Conservation (phyloP, 2,888 invertebrate species). For the Perithous albicinctus region DNA sequence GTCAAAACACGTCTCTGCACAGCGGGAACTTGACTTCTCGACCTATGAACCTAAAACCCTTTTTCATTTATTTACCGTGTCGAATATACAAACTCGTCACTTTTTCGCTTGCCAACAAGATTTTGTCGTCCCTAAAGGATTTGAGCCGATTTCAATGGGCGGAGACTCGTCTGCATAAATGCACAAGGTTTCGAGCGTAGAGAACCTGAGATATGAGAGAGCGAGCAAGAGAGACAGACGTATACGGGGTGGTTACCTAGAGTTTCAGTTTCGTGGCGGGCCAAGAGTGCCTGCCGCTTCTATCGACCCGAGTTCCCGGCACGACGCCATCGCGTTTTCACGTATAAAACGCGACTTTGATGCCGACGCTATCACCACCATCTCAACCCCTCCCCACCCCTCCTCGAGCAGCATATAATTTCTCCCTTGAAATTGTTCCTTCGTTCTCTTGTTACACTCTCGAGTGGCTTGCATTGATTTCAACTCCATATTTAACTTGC, state of each 20-base stretch:
- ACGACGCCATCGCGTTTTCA: constrained; percentile 77
- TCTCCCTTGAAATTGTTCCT: constrained; percentile 74
- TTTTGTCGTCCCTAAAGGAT: constrained; percentile 68
- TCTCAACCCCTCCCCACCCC: too few relatives aligned
- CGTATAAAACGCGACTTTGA: constrained; percentile 67
- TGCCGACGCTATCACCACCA: constrained; percentile 67
- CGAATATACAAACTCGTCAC: constrained; percentile 57
- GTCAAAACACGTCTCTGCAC: constrained; percentile 72
- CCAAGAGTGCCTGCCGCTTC: constrained; percentile 69
- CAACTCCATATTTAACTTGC: constrained; percentile 56
- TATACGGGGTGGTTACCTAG: constrained; percentile 38
- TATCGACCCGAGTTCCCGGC: constrained; percentile 82
- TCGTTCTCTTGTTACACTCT: constrained; percentile 55
- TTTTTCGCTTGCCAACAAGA: constrained; percentile 52
- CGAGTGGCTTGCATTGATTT: constrained; percentile 61
- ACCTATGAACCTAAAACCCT: constrained; percentile 60
- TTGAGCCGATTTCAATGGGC: constrained; percentile 46
- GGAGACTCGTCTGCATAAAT: constrained; percentile 60
- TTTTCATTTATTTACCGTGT: constrained; percentile 63
- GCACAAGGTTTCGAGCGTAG: constrained; percentile 60
- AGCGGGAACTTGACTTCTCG: constrained; percentile 68
- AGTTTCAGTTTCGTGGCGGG: constrained; percentile 68
- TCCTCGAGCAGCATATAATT: constrained; percentile 73
- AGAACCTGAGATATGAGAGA: constrained; percentile 41
- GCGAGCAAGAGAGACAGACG: constrained; percentile 29